Base-by-base conservation (phyloP, 2,888 invertebrate genomes). In the Microchrysa polita region DNA sequence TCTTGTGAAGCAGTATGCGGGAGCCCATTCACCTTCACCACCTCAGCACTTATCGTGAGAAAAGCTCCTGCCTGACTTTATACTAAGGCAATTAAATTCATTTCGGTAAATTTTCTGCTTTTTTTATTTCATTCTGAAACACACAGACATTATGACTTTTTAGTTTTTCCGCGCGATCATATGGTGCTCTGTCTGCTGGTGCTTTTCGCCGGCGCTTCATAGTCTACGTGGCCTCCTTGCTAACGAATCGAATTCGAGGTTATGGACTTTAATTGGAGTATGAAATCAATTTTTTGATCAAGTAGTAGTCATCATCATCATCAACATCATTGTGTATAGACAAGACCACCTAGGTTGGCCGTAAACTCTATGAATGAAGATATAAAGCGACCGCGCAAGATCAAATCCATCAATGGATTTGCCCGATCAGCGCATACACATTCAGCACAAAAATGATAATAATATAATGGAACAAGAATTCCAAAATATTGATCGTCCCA, bases 81-180 rank as follows among this genome's bases (percentile, higher is more conserved):
- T 55, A 20, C 40, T 57, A 18, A 44, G 34, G 61, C 72, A 72
- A 72, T 72, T 72, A 53, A 72, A 72, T 63, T 72, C 40, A 60
- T 72, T 72, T 72, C 72, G 72, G 72, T 72, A 72, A 72, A 61
- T 72, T 72, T 72, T 53, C 48, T 72, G 72, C 61, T 52, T 72
- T 63, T 72, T 72, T n/a, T n/a, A n/a, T n/a, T n/a, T n/a, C n/a
- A 52, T 63, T 61, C 48, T 40, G 61, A 72, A 61, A 34, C 63
- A 34, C 34, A 53, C 48, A 72, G 57, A n/a, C n/a, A n/a, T n/a
- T 72, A 72, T 48, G 61, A 72, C 61, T 22, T 22, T 34, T 34
- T 34, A 34, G 27, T 34, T 34, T 42, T 63, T 63, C 16, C 48
- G 16, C 48, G 16, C 18, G 14, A 23, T 40, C 5, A 55, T 65